Evolutionary conservation across 1,140 invertebrate species (phyloP).

Genomic region (Caerostris darwini): DNA sequence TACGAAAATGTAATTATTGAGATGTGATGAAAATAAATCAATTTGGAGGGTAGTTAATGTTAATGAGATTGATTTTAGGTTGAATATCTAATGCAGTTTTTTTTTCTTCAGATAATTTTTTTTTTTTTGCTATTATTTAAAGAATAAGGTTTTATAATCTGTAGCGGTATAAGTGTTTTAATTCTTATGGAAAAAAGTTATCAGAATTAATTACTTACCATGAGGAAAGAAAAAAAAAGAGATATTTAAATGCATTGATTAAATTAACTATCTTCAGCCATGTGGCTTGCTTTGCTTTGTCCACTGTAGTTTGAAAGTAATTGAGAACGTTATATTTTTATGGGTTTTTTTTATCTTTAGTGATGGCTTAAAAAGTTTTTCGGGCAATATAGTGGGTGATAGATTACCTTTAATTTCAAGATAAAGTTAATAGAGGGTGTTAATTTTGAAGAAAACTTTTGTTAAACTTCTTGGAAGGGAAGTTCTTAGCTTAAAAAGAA

Average conservation of each 20-base stretch:
- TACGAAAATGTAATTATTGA: constrained; percentile 12
- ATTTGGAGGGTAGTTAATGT: constrained; percentile 13
- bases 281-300: not conserved
- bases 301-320: not conserved
- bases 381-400: no score
- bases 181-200: not conserved
- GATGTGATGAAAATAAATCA: constrained; percentile 32
- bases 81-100: not conserved
- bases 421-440: no score
- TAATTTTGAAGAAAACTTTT: no score
- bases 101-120: not conserved
- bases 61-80: constrained; percentile 31
- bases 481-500: no score
- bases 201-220: constrained; percentile 12
- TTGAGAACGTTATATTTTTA: not conserved
- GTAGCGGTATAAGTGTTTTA: not conserved
- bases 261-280: not conserved
- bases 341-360: not conserved
- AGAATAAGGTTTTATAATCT: not conserved
- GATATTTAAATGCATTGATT: constrained; percentile 14
- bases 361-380: not conserved
- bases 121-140: not conserved
- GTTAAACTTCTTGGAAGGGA: no score
- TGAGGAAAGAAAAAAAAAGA: not conserved
- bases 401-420: no score